Conservation (phyloP, 2,797 vertebrate species). For the Microctenopoma steveboyesi region DNA sequence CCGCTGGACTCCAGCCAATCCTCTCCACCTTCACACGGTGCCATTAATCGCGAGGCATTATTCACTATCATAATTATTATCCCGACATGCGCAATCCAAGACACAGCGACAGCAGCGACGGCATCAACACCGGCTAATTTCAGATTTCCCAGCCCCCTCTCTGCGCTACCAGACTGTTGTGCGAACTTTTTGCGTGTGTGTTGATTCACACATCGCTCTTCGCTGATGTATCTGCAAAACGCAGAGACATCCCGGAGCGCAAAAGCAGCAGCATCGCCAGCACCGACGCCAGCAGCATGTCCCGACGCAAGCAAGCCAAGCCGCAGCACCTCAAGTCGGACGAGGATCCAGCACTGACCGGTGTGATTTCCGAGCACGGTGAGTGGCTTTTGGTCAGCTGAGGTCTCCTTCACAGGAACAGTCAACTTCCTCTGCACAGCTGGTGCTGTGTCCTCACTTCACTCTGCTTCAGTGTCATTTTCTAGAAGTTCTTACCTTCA, state of each 20-base stretch:
- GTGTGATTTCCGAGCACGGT: conserved; percentile 93
- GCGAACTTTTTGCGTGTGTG: conserved; percentile 75
- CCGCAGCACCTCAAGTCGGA: conserved; percentile 95
- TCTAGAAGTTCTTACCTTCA: neutral
- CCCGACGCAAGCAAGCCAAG: conserved; percentile 98
- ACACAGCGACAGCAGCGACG: conserved; percentile 56
- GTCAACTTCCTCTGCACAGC: conserved; percentile 3
- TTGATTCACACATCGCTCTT: conserved; percentile 73
- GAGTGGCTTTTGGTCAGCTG: conserved; percentile 75
- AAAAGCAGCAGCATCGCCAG: conserved; percentile 69
- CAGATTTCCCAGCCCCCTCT: conserved; percentile 48
- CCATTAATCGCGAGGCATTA: conserved; percentile 96
- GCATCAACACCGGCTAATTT: conserved; percentile 86
- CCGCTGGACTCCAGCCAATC: conserved; percentile 95
- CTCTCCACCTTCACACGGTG: conserved; percentile 88
- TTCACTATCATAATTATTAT: conserved; percentile 97
- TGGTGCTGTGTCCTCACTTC: neutral
- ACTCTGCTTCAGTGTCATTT: conserved; percentile 5
- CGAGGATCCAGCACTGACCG: conserved; percentile 87
- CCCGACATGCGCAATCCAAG: conserved; percentile 93
- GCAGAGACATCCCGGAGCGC: conserved; percentile 87
- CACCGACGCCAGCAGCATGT: conserved; percentile 89
- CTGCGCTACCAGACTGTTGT: conserved; percentile 82
- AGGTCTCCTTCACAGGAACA: conserved; percentile 4
- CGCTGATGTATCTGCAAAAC: conserved; percentile 94